Conservation (phyloP, 2,113 vertebrate species). For the Phalacrocorax brasilianus region DNA sequence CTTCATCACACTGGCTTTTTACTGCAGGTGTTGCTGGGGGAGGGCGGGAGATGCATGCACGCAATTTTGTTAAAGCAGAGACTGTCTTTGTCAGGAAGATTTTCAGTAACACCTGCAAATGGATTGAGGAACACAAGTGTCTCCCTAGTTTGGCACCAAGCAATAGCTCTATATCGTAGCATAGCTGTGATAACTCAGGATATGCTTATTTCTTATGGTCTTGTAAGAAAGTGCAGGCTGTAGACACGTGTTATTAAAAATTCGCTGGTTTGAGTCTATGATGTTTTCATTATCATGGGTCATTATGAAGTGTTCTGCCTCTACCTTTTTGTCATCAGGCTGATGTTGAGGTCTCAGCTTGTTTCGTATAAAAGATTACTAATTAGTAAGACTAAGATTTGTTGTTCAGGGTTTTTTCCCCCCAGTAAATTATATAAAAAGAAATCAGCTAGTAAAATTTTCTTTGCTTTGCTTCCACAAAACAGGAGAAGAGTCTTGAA, state of each 20-base stretch:
- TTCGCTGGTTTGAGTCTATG: accelerated
- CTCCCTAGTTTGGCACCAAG: neutral
- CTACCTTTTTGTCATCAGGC: neutral
- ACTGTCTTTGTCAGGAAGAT: neutral
- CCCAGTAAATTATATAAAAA: neutral
- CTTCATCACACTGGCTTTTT: conserved; percentile 50
- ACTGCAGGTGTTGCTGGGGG: conserved; percentile 2
- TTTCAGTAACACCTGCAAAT: neutral
- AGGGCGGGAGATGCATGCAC: neutral
- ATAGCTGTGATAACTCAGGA: neutral
- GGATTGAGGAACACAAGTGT: accelerated
- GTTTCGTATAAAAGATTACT: neutral
- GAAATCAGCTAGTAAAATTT: neutral
- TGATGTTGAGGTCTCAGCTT: neutral
- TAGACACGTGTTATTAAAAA: neutral
- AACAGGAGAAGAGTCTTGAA: neutral
- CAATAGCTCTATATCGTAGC: neutral
- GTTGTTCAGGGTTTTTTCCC: neutral
- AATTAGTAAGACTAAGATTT: neutral
- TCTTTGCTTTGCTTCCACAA: neutral
- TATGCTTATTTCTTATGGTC: neutral
- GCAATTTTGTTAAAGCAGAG: neutral
- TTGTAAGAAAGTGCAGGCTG: neutral
- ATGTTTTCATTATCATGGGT: neutral
- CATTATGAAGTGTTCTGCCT: neutral